Evolutionary conservation across 2,113 vertebrate genomes (phyloP).

Genomic region (Dunckerocampus dactyliophorus): DNA sequence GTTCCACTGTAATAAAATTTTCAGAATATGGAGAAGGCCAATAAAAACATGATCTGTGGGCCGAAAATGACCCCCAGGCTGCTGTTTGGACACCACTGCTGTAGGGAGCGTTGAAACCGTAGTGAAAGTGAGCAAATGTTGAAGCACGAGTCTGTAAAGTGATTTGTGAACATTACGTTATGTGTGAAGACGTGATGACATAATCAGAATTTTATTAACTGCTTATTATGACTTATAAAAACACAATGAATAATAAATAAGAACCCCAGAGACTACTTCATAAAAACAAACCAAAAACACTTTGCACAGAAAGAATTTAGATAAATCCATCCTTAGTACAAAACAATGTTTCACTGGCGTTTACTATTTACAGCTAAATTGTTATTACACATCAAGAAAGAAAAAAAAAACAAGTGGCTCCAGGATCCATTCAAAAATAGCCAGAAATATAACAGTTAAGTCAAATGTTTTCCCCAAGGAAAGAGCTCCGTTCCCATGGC

Average conservation of each 20-base stretch:
- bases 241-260: conserved; percentile 13
- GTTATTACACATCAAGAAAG: conserved; percentile 39
- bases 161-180: not conserved
- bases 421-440: conserved; percentile 42
- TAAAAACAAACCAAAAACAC: conserved; percentile 42
- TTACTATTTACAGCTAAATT: conserved; percentile 49
- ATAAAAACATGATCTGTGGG: too few species aligned
- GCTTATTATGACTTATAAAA: not conserved
- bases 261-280: conserved; percentile 35
- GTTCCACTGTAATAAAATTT: too few species aligned
- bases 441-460: conserved; percentile 47
- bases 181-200: not conserved
- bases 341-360: conserved; percentile 50
- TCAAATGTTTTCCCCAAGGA: conserved; percentile 59
- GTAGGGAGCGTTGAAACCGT: too few species aligned
- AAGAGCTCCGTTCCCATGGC: conserved; percentile 53
- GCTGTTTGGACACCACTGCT: too few species aligned
- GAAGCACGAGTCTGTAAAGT: not conserved
- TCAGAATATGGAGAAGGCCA: too few species aligned
- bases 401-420: conserved; percentile 36
- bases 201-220: not conserved
- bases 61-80: too few species aligned
- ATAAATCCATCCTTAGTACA: conserved; percentile 32
- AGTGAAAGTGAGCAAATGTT: too few species aligned
- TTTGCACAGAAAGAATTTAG: conserved; percentile 38